phyloP scores from a whole-genome alignment of 2,797 vertebrate genomes.

The Haliaeetus vocifer region DNA sequence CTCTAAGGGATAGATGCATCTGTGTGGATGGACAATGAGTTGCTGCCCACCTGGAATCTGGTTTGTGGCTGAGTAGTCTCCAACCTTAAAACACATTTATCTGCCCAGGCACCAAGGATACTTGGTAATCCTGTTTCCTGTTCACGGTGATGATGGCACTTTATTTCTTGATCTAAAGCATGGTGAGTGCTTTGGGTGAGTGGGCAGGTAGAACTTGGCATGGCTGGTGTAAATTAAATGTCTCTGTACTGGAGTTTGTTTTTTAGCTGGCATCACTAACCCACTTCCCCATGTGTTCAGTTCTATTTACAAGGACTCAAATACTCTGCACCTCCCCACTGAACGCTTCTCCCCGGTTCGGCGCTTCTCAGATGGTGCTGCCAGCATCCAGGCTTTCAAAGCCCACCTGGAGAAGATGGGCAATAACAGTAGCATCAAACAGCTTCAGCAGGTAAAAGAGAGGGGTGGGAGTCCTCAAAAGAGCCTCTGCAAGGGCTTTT shows the following conservation, averaged over 20 bases:
- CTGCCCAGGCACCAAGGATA: background rate
- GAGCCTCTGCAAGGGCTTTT: background rate
- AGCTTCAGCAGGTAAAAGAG: constrained; percentile 90
- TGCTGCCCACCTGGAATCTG: background rate
- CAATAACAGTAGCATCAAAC: constrained; percentile 91
- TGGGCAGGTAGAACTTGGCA: background rate
- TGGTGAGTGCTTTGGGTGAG: background rate
- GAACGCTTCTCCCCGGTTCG: constrained; percentile 98
- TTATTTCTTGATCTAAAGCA: background rate
- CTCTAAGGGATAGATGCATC: background rate
- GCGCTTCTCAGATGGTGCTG: constrained; percentile 94
- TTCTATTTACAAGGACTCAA: constrained; percentile 97
- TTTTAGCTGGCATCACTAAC: background rate
- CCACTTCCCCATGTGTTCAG: constrained; percentile 68
- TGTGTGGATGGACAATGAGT: background rate
- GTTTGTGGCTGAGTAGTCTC: background rate
- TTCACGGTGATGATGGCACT: background rate
- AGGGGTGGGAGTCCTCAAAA: background rate
- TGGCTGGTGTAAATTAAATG: background rate
- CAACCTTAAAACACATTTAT: background rate
- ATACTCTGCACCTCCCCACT: constrained; percentile 96
- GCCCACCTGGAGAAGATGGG: constrained; percentile 89
- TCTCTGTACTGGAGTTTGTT: background rate
- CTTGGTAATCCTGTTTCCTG: background rate
- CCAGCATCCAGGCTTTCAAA: constrained; percentile 98